Evolutionary conservation across 2,797 vertebrate genomes (phyloP).

Genomic region (Aphelocoma californica): DNA sequence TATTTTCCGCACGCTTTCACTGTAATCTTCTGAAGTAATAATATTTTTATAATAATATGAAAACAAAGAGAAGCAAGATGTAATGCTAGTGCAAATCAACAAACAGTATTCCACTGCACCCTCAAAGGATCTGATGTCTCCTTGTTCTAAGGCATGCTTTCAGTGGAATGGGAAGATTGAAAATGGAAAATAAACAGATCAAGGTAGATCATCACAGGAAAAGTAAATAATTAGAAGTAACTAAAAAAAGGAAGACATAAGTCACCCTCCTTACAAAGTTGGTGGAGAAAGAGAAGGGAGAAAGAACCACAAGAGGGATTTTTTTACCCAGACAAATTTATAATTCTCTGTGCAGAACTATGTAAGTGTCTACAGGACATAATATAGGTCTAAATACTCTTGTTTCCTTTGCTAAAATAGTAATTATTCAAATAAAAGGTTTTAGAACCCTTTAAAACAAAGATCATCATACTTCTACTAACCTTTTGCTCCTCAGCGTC

Average conservation of each 20-base stretch:
- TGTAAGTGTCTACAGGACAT: background rate
- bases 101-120: background rate
- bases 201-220: background rate
- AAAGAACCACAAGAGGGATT: background rate
- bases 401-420: background rate
- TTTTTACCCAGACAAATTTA: background rate
- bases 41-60: background rate
- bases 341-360: background rate
- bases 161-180: background rate
- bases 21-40: background rate
- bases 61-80: background rate
- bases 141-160: background rate
- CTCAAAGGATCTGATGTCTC: background rate
- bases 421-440: background rate
- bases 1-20: background rate
- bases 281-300: background rate
- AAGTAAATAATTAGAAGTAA: background rate
- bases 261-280: background rate
- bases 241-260: background rate
- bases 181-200: background rate
- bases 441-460: background rate
- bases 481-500: background rate
- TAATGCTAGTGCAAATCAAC: background rate
- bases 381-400: background rate
- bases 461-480: background rate